Conservation (phyloP, 2,113 vertebrate genomes). For the Malaclemys terrapin region DNA sequence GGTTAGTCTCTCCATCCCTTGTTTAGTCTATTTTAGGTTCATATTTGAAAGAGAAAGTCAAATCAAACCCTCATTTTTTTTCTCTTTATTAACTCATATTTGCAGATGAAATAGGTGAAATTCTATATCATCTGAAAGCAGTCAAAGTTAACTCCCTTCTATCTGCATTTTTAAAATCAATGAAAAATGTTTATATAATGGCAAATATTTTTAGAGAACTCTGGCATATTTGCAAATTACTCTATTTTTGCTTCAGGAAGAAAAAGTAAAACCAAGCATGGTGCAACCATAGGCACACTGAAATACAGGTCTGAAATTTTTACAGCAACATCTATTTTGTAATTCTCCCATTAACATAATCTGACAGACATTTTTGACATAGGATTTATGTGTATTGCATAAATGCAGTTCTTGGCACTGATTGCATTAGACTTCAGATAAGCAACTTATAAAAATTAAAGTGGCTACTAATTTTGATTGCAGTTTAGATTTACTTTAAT, state of each 20-base stretch:
- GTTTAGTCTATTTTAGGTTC: not conserved
- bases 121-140: not conserved
- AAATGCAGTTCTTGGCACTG: not conserved
- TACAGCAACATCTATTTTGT: not conserved
- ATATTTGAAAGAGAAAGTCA: not conserved
- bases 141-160: not conserved
- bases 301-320: not conserved
- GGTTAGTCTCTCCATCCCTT: accelerated
- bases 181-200: not conserved
- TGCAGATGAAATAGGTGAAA: not conserved
- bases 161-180: not conserved
- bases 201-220: not conserved
- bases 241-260: not conserved
- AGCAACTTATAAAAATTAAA: not conserved
- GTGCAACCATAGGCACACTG: not conserved
- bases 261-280: not conserved
- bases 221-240: not conserved
- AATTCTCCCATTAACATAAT: not conserved
- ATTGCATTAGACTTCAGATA: not conserved
- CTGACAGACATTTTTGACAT: not conserved
- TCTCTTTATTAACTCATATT: not conserved
- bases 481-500: not conserved
- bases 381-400: not conserved
- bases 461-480: not conserved
- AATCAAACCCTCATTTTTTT: not conserved